Percentiles rank a stretch among this genome's conserved stretches.
These are phyloP conservation scores for Cydia strobilella DNA, from an alignment of 1,140 invertebrate genomes.

Conservation along the genomic window DNA sequence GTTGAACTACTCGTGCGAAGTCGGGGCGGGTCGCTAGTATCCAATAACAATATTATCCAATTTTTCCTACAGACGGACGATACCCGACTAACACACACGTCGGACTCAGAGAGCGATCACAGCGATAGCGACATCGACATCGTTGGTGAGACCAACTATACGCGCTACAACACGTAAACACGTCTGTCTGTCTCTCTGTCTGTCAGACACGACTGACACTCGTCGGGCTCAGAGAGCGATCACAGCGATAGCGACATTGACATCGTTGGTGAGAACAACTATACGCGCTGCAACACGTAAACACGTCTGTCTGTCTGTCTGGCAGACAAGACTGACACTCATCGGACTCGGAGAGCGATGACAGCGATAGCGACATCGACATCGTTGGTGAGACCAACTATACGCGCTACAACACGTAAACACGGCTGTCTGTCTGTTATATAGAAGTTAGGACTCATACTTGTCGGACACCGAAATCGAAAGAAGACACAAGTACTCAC, in stretches of 20 bases:
- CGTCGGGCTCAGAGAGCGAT: no score
- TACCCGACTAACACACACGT: slow-evolving; percentile 64
- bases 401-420: slow-evolving; percentile 61
- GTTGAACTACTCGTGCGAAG: no score
- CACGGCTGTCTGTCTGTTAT: no score
- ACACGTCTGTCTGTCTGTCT: background rate
- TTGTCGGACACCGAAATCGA: no score
- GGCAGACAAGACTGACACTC: no score
- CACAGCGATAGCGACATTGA: no score
- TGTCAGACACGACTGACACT: background rate
- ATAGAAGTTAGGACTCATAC: no score
- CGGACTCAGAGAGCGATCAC: slow-evolving; percentile 72
- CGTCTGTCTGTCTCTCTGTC: slow-evolving; percentile 33
- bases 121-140: slow-evolving; percentile 79
- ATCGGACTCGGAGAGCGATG: no score
- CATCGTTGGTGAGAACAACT: slow-evolving; percentile 65
- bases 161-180: slow-evolving; percentile 62
- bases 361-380: no score
- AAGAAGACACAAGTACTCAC: no score
- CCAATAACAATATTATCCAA: background rate
- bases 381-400: slow-evolving; percentile 67
- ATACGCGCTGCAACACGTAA: slow-evolving; percentile 61
- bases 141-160: slow-evolving; percentile 69
- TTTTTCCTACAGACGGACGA: slow-evolving; percentile 55
- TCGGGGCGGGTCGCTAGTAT: no score